Evolutionary conservation across 2,888 invertebrate species (phyloP), one percentile per base, ranked within the genome.

Genomic region (Cheilosia grossa): DNA sequence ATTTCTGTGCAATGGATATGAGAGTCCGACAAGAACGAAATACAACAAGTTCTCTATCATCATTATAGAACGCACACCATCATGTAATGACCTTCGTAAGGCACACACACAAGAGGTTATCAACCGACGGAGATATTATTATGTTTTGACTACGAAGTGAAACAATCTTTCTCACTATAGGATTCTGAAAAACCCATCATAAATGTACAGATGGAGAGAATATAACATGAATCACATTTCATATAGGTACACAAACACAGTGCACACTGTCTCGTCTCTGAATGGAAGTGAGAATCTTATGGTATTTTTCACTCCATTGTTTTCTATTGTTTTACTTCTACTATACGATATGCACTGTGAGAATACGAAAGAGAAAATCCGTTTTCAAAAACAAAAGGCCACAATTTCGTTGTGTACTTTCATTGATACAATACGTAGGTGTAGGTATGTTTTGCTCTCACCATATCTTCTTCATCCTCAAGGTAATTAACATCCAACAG

Each of bases 401-500:
- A 69, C 56, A 53, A 58, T 56, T 37, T 30, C 24, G 17, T 37
- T 7, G 10, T 10, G 17, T 51, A 27, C 27, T 13, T 21, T 21
- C 13, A 13, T 51, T 24, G 51, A 7, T 27, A 47, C 0, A 37
- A 13, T 37, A 37, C 1, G 33, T 10, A 10, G 33, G 17, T 49
- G 42, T 21, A 51, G n/a, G 42, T 56, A 54, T 54, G 19, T 53
- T 44, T 59, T 7, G 90, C 92, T 92, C 92, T 92, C 86, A 92
- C 92, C 91, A 92, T 89, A 85, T 92, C 92, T 89, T 92, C 92
- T 88, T 92, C 92, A 88, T 92, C 92, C 87, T 92, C 92, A 59
- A 90, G 88, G 70, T 89, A 91, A 87, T 91, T 89, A 64, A 90
- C 89, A 88, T 90, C 88, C 87, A 90, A 88, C 42, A 92, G 88